phyloP scores from a whole-genome alignment of 2,888 invertebrate species.

The Carabus problematicus region DNA sequence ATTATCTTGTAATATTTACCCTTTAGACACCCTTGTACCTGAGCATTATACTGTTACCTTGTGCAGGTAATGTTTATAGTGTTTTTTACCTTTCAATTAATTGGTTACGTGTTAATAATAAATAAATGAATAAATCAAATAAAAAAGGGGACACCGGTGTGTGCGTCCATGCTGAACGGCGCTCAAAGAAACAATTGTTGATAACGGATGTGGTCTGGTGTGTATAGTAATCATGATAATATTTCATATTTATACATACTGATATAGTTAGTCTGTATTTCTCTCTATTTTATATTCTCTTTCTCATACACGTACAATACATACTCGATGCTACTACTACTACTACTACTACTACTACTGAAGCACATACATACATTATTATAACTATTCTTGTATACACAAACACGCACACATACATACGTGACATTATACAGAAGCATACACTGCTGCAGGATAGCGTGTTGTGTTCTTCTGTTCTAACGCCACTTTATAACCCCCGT shows the following conservation, averaged over 20 bases:
- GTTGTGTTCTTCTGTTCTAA: neutral
- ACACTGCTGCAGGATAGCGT: neutral
- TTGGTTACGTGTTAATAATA: slow-evolving; percentile 41
- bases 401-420: too few species aligned
- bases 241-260: too few species aligned
- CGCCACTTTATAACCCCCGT: too few species aligned
- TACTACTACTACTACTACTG: too few species aligned
- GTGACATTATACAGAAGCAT: too few species aligned
- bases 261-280: too few species aligned
- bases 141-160: slow-evolving; percentile 24
- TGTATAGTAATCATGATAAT: neutral
- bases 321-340: too few species aligned
- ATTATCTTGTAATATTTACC: slow-evolving; percentile 24
- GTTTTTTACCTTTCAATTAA: slow-evolving; percentile 42
- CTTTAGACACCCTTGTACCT: slow-evolving; percentile 43
- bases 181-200: neutral
- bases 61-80: slow-evolving; percentile 39
- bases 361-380: too few species aligned
- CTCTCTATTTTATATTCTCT: too few species aligned
- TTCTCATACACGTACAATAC: too few species aligned
- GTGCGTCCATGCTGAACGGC: slow-evolving; percentile 23
- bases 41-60: slow-evolving; percentile 41
- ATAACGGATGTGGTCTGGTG: too few species aligned
- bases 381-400: too few species aligned
- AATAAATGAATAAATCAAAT: slow-evolving; percentile 35